A percentile compares a stretch with the other conserved stretches of the same genome.
Evolutionary conservation across 2,113 vertebrate species (phyloP).

Genomic region (Furnarius figulus): DNA sequence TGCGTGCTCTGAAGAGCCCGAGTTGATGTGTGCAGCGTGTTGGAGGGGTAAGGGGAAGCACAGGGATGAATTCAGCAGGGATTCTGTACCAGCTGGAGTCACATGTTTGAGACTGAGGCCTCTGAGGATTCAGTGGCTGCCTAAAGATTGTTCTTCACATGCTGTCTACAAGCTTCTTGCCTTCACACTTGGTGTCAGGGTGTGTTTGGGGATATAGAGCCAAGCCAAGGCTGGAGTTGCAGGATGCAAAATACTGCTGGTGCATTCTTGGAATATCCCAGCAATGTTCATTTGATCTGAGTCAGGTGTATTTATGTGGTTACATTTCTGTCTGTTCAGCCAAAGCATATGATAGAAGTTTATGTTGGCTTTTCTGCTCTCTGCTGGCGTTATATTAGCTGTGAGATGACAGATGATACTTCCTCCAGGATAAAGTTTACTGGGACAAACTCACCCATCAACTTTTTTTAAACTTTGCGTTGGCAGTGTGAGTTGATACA

Average conservation of each 20-base stretch:
- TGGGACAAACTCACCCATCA: neutral
- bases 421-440: neutral
- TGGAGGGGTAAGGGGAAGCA: neutral
- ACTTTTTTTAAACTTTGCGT: neutral
- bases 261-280: neutral
- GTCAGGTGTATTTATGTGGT: neutral
- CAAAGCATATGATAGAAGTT: neutral
- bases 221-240: neutral
- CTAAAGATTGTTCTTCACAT: rapidly evolving
- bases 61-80: neutral
- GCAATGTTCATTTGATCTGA: neutral
- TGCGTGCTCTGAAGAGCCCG: neutral
- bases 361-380: slow-evolving; percentile 16
- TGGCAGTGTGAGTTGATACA: neutral
- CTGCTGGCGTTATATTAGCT: neutral
- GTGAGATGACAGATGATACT: neutral
- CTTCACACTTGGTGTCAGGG: neutral
- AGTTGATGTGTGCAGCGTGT: neutral
- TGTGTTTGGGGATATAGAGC: neutral
- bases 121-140: neutral
- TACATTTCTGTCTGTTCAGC: neutral
- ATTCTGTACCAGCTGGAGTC: neutral
- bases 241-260: neutral
- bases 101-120: rapidly evolving
- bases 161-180: neutral